Evolutionary conservation across 2,888 invertebrate species (phyloP), one percentile per base, ranked within the genome.

Genomic region (Antheraea assamensis): DNA sequence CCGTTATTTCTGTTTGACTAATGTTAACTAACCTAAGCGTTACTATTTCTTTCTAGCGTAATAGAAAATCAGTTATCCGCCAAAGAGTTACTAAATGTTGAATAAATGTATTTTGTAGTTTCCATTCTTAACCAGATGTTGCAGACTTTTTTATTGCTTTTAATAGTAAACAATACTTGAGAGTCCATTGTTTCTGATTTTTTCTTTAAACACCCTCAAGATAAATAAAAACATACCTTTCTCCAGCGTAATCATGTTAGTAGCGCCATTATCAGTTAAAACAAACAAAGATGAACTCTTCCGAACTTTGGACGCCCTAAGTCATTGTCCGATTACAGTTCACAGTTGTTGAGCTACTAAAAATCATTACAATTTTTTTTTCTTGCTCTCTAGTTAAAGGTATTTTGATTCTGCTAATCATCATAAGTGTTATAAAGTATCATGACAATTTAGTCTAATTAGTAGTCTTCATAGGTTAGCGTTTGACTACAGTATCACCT

Each of bases 251-350:
- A 42, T 42, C 13, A 61, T 27, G 2, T 61, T 55, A 55, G 61
- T 61, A 27, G 49, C 66, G 70, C 72, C 73, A 73, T 80, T 82
- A 84, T 83, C 82, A 79, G 77, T 74, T 70, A 77, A 73, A 78
- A 76, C 79, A 85, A 86, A 86, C 82, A 83, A 72, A 74, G 71
- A 74, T 82, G 80, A 83, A 81, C 82, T 82, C 77, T 66, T 74
- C 73, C 19, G 73, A 76, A 74, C 61, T 49, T 42, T 70, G 70
- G 74, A 42, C 74, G 73, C 74, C 74, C 74, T 71, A 78, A 74
- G 87, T 84, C 85, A 80, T 80, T 80, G 87, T 76, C 82, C 84
- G 87, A 87, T 87, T 85, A 76, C 77, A 75, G 24, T 73, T 27
- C 27, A 64, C 64, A 30, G 21, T 61, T 61, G 27, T 15, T 61